phyloP scores from a whole-genome alignment of 2,797 vertebrate species.

The Danio kyathit region DNA sequence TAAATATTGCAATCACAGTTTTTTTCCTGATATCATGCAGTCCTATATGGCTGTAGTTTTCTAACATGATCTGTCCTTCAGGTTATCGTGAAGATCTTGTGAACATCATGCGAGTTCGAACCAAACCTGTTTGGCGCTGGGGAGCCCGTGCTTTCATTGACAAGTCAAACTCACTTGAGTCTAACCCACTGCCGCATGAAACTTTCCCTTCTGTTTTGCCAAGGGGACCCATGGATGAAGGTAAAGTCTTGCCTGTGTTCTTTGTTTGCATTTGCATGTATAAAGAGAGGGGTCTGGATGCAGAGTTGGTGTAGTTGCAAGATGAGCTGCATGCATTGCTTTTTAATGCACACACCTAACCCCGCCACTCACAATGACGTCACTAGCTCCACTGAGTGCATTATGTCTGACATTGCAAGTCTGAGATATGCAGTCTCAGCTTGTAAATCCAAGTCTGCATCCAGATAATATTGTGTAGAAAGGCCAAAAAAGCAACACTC shows the following conservation, averaged over 20 bases:
- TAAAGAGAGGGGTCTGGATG: no score
- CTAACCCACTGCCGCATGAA: conserved; percentile 74
- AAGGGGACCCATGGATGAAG: conserved; percentile 69
- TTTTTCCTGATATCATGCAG: no score
- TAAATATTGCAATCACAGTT: no score
- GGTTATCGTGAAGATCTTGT: background rate
- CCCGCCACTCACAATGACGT: no score
- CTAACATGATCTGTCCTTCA: conserved; percentile 6
- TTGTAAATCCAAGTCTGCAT: no score
- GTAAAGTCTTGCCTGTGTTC: conserved; percentile 64
- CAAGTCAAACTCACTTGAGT: conserved; percentile 72
- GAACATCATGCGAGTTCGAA: background rate
- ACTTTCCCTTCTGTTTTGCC: conserved; percentile 67
- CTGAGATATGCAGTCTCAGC: no score
- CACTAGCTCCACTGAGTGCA: no score
- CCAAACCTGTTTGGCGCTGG: background rate
- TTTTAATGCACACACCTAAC: no score
- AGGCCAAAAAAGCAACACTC: background rate
- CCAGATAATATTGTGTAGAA: no score
- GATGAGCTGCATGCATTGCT: no score
- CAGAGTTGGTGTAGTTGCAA: no score
- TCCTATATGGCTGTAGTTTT: background rate
- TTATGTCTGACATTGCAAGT: no score
- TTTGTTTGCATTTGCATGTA: conserved; percentile 1
- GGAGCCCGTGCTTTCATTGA: conserved; percentile 13